A percentile compares a stretch with the other conserved stretches of the same genome.
Conservation (phyloP, 2,888 invertebrate species). For the Girardia tigrina region DNA sequence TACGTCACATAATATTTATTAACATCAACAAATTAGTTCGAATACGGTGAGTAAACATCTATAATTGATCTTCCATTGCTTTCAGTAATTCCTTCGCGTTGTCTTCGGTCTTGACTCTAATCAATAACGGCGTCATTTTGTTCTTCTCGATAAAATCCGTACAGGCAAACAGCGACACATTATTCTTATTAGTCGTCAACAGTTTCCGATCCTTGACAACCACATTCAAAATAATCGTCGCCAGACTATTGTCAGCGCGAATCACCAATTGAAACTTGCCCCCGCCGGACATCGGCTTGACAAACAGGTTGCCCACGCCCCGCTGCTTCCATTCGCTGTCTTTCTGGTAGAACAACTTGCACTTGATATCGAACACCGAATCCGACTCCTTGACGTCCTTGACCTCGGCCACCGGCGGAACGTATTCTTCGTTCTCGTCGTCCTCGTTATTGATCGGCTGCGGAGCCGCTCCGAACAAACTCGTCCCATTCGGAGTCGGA, state of each 20-base stretch:
- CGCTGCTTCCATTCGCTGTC: slow-evolving; percentile 64
- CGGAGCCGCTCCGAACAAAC: too few species aligned
- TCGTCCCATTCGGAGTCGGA: neutral
- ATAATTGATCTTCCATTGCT: neutral
- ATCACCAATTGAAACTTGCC: slow-evolving; percentile 72
- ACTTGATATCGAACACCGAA: slow-evolving; percentile 60
- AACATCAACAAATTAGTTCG: too few species aligned
- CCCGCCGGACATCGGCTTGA: slow-evolving; percentile 60
- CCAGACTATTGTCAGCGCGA: slow-evolving; percentile 70
- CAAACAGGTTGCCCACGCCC: slow-evolving; percentile 74
- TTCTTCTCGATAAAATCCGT: slow-evolving; percentile 63
- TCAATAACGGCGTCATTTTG: slow-evolving; percentile 61
- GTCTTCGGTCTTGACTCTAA: slow-evolving; percentile 70
- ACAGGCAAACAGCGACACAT: slow-evolving; percentile 73
- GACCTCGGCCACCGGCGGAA: slow-evolving; percentile 72
- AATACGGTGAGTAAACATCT: too few species aligned
- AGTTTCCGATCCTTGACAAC: slow-evolving; percentile 55
- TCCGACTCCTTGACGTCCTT: slow-evolving; percentile 74
- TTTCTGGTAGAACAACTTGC: slow-evolving; percentile 79
- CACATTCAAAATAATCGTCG: slow-evolving; percentile 65
- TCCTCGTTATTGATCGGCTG: slow-evolving; percentile 47
- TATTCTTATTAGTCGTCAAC: slow-evolving; percentile 59
- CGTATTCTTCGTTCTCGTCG: slow-evolving; percentile 66
- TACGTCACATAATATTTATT: too few species aligned
- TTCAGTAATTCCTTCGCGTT: slow-evolving; percentile 60